These are phyloP conservation scores for Ahaetulla prasina DNA, from an alignment of 2,113 vertebrate genomes.

Conservation along the genomic window DNA sequence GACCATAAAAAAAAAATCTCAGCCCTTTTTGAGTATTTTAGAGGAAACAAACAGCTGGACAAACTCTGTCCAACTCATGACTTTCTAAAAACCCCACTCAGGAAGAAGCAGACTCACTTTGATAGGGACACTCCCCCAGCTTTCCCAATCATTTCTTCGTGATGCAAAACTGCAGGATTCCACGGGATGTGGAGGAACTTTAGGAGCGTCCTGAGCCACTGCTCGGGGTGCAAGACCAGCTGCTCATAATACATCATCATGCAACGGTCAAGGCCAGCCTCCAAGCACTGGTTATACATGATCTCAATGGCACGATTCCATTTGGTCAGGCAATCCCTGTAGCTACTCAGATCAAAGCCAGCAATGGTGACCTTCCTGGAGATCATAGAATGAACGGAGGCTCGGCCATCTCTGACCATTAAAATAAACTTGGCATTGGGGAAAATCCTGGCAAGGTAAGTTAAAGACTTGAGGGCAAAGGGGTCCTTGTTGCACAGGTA, in stretches of 20 bases:
- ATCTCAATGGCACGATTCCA: slow-evolving; percentile 98
- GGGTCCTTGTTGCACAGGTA: slow-evolving; percentile 98
- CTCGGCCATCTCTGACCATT: slow-evolving; percentile 91
- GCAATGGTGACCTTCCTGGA: slow-evolving; percentile 96
- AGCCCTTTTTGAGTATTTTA: neutral
- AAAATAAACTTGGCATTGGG: slow-evolving; percentile 93
- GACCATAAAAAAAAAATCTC: neutral
- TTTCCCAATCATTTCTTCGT: slow-evolving; percentile 97
- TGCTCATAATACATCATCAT: slow-evolving; percentile 92
- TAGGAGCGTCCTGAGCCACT: slow-evolving; percentile 91
- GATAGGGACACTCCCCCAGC: slow-evolving; percentile 94
- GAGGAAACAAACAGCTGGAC: neutral
- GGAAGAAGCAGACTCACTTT: slow-evolving; percentile 80
- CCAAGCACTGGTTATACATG: slow-evolving; percentile 96
- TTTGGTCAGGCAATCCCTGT: slow-evolving; percentile 94
- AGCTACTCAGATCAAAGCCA: slow-evolving; percentile 93
- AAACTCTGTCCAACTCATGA: neutral
- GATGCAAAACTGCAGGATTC: slow-evolving; percentile 91
- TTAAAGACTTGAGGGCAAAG: slow-evolving; percentile 91
- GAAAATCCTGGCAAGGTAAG: slow-evolving; percentile 92
- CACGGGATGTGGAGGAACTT: slow-evolving; percentile 90
- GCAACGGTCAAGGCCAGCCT: slow-evolving; percentile 82
- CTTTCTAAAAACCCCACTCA: neutral
- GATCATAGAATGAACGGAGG: slow-evolving; percentile 97
- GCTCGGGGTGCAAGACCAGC: slow-evolving; percentile 90